These are phyloP conservation scores for Mimas tiliae DNA, from an alignment of 2,888 invertebrate genomes.

Conservation along the genomic window DNA sequence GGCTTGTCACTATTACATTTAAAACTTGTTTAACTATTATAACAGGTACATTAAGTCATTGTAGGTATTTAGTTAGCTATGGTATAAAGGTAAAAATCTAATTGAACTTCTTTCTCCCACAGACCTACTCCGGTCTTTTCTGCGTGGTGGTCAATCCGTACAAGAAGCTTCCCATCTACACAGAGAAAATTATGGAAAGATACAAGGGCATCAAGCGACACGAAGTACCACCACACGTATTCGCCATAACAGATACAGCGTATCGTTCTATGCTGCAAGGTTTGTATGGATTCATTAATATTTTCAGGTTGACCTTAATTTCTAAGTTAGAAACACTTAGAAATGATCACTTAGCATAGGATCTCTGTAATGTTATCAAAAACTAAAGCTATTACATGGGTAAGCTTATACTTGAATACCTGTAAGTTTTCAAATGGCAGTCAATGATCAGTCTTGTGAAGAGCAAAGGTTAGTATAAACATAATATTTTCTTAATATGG, in stretches of 20 bases:
- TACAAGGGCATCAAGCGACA: constrained; percentile 99
- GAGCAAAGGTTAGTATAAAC: not conserved
- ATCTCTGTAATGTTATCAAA: not conserved
- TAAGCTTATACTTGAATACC: no score
- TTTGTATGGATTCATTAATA: constrained; percentile 55
- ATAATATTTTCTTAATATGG: not conserved
- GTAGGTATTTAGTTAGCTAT: not conserved
- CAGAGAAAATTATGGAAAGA: constrained; percentile 99
- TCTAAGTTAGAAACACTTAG: no score
- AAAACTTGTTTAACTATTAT: not conserved
- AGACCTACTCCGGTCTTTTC: constrained; percentile 99
- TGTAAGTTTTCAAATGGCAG: not conserved
- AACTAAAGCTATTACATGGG: not conserved
- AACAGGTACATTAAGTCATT: not conserved
- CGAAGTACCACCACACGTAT: constrained; percentile 99
- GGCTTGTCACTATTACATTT: not conserved
- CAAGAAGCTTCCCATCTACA: constrained; percentile 99
- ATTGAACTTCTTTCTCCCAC: constrained; percentile 64
- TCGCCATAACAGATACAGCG: constrained; percentile 99
- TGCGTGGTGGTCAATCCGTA: constrained; percentile 99
- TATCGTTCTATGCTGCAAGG: constrained; percentile 99
- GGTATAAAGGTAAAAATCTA: not conserved
- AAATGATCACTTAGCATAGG: not conserved
- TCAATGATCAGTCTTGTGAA: not conserved
- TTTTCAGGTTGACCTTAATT: not conserved